Percentiles rank a stretch among this genome's conserved stretches.
Conservation (phyloP, 2,113 vertebrate genomes). For the Eleginops maclovinus region DNA sequence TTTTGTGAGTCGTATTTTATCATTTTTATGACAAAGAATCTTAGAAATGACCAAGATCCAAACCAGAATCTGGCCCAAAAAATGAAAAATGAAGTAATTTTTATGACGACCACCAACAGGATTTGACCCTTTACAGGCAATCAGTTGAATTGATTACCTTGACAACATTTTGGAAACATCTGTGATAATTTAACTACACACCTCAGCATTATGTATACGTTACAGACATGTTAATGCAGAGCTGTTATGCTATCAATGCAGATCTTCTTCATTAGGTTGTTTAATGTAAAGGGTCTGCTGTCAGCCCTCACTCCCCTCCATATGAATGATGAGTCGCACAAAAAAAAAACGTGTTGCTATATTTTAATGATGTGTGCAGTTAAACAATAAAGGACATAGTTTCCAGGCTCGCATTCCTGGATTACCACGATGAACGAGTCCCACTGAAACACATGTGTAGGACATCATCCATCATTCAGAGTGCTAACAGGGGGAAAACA, state of each 20-base stretch:
- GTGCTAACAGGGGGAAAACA: constrained; percentile 38
- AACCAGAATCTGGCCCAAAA: no score
- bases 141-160: no score
- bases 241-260: background rate
- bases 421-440: constrained; percentile 37
- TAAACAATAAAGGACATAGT: constrained; percentile 11
- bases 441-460: constrained; percentile 40
- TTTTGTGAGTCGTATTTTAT: no score
- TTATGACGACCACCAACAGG: no score
- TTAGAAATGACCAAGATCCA: no score
- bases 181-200: no score
- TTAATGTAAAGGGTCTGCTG: background rate
- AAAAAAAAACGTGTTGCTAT: constrained; percentile 32
- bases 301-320: background rate
- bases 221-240: no score
- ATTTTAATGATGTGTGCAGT: constrained; percentile 49
- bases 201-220: no score
- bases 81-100: no score
- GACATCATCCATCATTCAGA: constrained; percentile 32
- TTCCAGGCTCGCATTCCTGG: constrained; percentile 50
- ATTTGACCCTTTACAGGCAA: no score
- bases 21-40: no score
- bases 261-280: background rate
- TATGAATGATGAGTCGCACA: background rate
- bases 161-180: no score